Conservation (phyloP, 2,113 vertebrate species). For the Albula glossodonta region DNA sequence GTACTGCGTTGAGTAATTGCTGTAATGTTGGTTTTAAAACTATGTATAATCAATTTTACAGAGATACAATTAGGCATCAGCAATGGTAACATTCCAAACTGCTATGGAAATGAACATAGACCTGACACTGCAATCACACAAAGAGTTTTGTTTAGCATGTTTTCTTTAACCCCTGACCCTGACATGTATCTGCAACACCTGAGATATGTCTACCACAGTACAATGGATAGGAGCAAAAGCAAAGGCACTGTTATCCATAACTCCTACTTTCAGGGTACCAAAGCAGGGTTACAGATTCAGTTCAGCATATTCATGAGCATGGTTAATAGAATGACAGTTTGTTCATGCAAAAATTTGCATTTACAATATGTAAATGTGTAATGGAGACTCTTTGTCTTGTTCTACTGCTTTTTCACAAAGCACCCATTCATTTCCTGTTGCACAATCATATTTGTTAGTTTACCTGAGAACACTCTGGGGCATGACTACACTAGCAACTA, state of each 20-base stretch:
- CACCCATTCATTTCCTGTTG: background rate
- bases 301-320: background rate
- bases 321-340: background rate
- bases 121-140: too few species aligned
- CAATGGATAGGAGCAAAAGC: background rate
- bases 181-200: background rate
- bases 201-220: background rate
- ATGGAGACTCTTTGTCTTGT: background rate
- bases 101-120: too few species aligned
- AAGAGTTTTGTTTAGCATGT: background rate
- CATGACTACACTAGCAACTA: background rate
- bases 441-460: background rate
- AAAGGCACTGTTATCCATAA: background rate
- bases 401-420: background rate
- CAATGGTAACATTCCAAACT: too few species aligned
- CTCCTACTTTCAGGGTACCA: background rate
- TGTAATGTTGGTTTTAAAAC: too few species aligned
- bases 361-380: background rate
- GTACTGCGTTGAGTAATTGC: too few species aligned
- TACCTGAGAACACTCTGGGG: background rate
- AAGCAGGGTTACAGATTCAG: background rate
- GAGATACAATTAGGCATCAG: too few species aligned
- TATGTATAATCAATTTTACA: too few species aligned
- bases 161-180: background rate
- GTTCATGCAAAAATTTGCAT: background rate